phyloP scores from a whole-genome alignment of 2,113 vertebrate species.

The rat (Rattus norvegicus) region GRCr8 NC_086036.1:43817001-43817500 shows the following conservation, averaged over 20 bases:
- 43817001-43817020: no score
- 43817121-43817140: background rate
- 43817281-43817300: background rate
- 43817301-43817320: no score
- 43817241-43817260: background rate
- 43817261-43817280: background rate
- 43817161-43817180: background rate
- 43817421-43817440: background rate
- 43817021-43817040: background rate
- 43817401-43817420: background rate
- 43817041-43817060: background rate
- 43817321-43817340: background rate
- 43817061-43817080: no score
- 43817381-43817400: background rate
- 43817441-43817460: background rate
- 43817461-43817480: background rate
- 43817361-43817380: background rate
- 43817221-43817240: background rate
- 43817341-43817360: background rate
- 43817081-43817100: background rate
- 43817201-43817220: background rate
- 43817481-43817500: no score
- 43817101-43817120: background rate
- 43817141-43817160: background rate
- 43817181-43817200: background rate